Evolutionary conservation across 2,797 vertebrate genomes (phyloP).

Genomic region (Eulemur mongoz): DNA sequence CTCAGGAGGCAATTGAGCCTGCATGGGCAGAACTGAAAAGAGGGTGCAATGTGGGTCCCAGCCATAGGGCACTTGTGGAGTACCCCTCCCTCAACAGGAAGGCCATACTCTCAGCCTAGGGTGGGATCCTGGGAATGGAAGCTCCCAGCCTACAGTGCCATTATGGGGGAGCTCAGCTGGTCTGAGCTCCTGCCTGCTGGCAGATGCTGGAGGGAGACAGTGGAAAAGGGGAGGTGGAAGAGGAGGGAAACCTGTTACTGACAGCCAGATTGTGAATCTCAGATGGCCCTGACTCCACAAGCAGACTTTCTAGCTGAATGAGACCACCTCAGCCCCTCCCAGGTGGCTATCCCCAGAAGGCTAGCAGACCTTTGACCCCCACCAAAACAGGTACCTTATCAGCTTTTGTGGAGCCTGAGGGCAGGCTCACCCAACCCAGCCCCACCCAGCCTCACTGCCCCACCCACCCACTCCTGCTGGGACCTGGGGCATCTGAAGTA

Average conservation of each 20-base stretch:
- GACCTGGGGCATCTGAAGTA: neutral
- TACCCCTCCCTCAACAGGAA: no score
- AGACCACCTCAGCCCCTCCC: neutral
- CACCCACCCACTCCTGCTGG: no score
- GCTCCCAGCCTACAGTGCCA: neutral
- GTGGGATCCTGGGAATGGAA: neutral
- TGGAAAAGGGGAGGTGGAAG: neutral
- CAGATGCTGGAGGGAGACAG: neutral
- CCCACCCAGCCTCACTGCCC: neutral
- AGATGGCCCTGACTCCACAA: neutral
- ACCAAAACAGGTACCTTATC: neutral
- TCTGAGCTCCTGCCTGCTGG: neutral
- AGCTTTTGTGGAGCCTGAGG: neutral
- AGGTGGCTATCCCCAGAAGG: neutral
- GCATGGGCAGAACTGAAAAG: neutral
- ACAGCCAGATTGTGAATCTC: neutral
- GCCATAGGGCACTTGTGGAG: neutral
- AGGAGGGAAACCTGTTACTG: neutral
- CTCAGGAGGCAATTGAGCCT: neutral
- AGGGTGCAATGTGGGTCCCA: neutral
- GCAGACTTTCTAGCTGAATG: neutral
- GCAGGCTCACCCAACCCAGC: neutral
- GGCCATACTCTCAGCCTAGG: neutral
- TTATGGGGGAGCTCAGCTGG: neutral
- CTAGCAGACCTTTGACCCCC: neutral